Base-by-base conservation (phyloP, 1,140 invertebrate species). In the Nautilus pompilius region DNA sequence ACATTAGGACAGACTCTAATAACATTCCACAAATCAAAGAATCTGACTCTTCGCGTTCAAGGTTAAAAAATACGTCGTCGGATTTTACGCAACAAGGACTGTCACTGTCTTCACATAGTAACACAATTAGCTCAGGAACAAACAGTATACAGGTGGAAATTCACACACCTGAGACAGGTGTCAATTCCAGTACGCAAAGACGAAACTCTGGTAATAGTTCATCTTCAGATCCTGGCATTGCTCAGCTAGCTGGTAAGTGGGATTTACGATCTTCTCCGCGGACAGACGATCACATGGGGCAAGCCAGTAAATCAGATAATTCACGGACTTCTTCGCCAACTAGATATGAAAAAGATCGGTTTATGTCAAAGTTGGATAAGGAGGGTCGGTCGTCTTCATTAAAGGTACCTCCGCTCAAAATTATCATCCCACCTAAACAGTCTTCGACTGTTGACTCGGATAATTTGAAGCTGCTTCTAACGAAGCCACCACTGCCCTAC, bases 391-490 rank as follows among this genome's bases (percentile, higher is more conserved):
- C 78, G n/a, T 73, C 71, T 17, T 76, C 75, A 15, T 75, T 75
- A 26, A 80, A 80, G 66, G 78, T 80, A 58, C 78, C 78, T 24
- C 78, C 78, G 15, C 61, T 80, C 28, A 78, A 75, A 71, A 80
- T 80, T 28, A 80, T 80, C 60, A 72, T 80, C 51, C 76, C 76
- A 24, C 66, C 72, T 26, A 78, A 80, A 36, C 24, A 32, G 63
- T 68, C 65, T 26, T 63, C 66, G n/a, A 59, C 69, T 10, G 57
- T 66, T 56, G 69, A 72, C 32, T 64, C 66, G 24, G 68, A 68
- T 32, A 64, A 63, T 58, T 58, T 68, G 36, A 74, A 74, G 61
- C 60, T 69, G 53, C 66, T 69, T 51, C 59, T 61, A 30, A 65
- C 63, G 20, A 76, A 78, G 48, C 68, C 70, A 48, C 70, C 74